These are phyloP conservation scores for Strigamia maritima DNA, from an alignment of 2,888 invertebrate species.

Conservation along the genomic window DNA sequence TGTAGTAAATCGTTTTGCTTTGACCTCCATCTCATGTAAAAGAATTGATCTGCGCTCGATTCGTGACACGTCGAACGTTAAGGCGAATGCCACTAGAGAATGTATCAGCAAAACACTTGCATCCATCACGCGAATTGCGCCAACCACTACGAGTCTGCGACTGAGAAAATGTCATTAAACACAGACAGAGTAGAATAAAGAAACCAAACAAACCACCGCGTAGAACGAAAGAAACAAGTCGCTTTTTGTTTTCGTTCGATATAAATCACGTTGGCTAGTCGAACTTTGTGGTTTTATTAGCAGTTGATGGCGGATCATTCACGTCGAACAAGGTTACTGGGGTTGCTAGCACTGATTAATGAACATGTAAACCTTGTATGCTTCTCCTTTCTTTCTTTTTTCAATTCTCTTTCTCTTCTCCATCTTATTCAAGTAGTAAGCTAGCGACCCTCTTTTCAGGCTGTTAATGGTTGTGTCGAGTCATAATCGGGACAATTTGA, in stretches of 20 bases:
- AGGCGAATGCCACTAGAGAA: conserved; percentile 5
- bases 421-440: background rate
- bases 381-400: background rate
- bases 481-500: conserved; percentile 16
- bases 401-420: background rate
- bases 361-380: background rate
- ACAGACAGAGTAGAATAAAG: background rate
- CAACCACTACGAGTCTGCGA: background rate
- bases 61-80: conserved; percentile 26
- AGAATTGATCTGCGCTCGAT: conserved; percentile 19
- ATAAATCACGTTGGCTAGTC: background rate
- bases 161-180: conserved; percentile 10
- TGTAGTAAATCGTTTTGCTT: conserved; percentile 26
- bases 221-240: background rate
- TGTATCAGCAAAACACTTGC: conserved; percentile 24
- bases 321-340: background rate
- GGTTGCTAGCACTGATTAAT: conserved; percentile 3
- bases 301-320: background rate
- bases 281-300: background rate
- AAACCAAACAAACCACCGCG: too few species aligned
- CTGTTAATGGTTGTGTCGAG: conserved; percentile 8
- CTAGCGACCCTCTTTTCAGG: background rate
- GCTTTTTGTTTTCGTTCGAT: background rate
- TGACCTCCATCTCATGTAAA: conserved; percentile 4
- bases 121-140: conserved; percentile 21